Conservation (phyloP, 2,888 invertebrate genomes). For the Troides helena region DNA sequence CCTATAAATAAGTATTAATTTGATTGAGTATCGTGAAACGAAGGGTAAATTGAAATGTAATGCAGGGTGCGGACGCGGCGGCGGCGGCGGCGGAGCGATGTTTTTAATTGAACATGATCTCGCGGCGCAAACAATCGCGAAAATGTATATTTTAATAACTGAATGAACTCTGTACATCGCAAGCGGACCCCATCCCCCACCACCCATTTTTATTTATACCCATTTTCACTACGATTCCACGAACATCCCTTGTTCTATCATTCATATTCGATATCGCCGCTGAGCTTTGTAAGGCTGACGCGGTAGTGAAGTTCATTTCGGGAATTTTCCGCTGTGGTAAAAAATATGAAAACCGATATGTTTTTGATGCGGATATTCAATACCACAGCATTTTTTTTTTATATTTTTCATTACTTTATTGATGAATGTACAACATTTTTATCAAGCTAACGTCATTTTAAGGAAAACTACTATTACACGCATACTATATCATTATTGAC, state of each 20-base stretch:
- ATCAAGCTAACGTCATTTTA: too few species aligned
- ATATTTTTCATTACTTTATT: too few species aligned
- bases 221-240: conserved; percentile 2
- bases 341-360: conserved; percentile 10
- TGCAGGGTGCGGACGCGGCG: not conserved
- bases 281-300: not conserved
- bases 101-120: conserved; percentile 38
- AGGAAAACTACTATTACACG: too few species aligned
- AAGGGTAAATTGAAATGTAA: conserved; percentile 29
- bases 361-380: not conserved
- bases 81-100: conserved; percentile 22
- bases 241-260: conserved; percentile 7
- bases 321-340: not conserved
- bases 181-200: conserved; percentile 11
- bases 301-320: conserved; percentile 15
- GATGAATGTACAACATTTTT: too few species aligned
- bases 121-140: conserved; percentile 31
- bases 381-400: too few species aligned
- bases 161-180: conserved; percentile 29
- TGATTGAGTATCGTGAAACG: conserved; percentile 25
- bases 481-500: too few species aligned
- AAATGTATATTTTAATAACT: conserved; percentile 39
- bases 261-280: conserved; percentile 2
- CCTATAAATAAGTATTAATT: conserved; percentile 28
- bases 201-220: conserved; percentile 10